A percentile compares a stretch with the other conserved stretches of the same genome.
phyloP scores from a whole-genome alignment of 1,140 invertebrate species.

The Drosophila bocki region DNA sequence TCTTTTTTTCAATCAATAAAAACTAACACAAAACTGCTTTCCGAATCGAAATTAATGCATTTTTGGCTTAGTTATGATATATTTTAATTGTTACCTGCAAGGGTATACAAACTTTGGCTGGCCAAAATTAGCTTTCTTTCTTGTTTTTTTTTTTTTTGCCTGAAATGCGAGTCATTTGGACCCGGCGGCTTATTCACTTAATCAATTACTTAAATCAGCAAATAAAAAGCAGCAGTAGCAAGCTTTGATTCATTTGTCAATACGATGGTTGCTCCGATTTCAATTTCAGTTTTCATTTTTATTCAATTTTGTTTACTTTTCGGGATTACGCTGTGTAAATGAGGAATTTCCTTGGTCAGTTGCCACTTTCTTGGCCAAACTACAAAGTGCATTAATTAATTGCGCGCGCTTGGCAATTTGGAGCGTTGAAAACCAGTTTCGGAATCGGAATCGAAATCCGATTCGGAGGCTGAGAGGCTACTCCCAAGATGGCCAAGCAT shows the following conservation, averaged over 20 bases:
- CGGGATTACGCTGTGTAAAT: slow-evolving; percentile 51
- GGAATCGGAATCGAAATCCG: slow-evolving; percentile 3
- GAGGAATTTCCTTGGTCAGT: slow-evolving; percentile 61
- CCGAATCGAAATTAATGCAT: too few relatives aligned
- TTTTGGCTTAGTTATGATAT: too few relatives aligned
- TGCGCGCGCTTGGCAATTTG: slow-evolving; percentile 70
- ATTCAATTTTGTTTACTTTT: slow-evolving; percentile 39
- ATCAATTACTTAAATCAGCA: slow-evolving; percentile 51
- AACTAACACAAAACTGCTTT: too few relatives aligned
- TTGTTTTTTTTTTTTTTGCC: slow-evolving; percentile 3
- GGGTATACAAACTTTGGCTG: too few relatives aligned
- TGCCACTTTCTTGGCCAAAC: slow-evolving; percentile 30
- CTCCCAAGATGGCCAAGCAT: slow-evolving; percentile 70
- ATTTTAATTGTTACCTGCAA: too few relatives aligned
- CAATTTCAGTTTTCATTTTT: slow-evolving; percentile 21
- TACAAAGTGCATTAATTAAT: slow-evolving; percentile 76
- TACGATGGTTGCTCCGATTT: slow-evolving; percentile 22
- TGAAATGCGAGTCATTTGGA: slow-evolving; percentile 31
- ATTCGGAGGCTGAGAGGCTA: slow-evolving; percentile 7
- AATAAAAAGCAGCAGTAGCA: slow-evolving; percentile 17
- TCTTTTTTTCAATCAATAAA: too few relatives aligned
- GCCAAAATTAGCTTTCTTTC: too few relatives aligned
- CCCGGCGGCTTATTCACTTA: slow-evolving; percentile 41
- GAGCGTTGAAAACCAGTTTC: slow-evolving; percentile 56
- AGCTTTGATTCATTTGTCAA: slow-evolving; percentile 31